Conservation (phyloP, 2,888 invertebrate genomes). For the Druceiella hillmani region DNA sequence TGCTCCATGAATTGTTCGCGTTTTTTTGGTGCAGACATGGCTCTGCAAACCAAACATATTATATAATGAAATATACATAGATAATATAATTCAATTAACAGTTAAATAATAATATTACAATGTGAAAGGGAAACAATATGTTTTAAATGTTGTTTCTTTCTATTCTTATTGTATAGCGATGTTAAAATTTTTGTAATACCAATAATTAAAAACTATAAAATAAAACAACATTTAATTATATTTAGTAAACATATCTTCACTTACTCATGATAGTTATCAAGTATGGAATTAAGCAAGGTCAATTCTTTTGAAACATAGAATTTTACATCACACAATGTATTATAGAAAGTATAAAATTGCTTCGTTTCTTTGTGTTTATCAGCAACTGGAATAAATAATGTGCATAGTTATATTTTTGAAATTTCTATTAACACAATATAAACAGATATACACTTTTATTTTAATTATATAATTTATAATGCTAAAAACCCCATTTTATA, state of each 20-base stretch:
- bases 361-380: conserved; percentile 96
- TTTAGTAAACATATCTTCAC: conserved; percentile 31
- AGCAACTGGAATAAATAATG: conserved; percentile 85
- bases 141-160: too few species aligned
- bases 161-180: too few species aligned
- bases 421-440: too few species aligned
- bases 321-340: conserved; percentile 92
- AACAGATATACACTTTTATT: too few species aligned
- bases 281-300: conserved; percentile 79
- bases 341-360: conserved; percentile 94
- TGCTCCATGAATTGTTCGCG: conserved; percentile 88
- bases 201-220: too few species aligned
- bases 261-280: conserved; percentile 83
- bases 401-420: too few species aligned
- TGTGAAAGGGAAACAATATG: too few species aligned
- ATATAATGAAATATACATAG: too few species aligned
- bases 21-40: conserved; percentile 72
- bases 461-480: conserved; percentile 7
- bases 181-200: too few species aligned
- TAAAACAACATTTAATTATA: conserved; percentile 1
- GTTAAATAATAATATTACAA: too few species aligned
- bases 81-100: too few species aligned
- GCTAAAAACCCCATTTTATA: background rate
- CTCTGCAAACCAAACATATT: conserved; percentile 49
- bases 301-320: conserved; percentile 90